These are phyloP conservation scores for Helicolenus hilgendorfi DNA, from an alignment of 2,797 vertebrate genomes.

Conservation along the genomic window DNA sequence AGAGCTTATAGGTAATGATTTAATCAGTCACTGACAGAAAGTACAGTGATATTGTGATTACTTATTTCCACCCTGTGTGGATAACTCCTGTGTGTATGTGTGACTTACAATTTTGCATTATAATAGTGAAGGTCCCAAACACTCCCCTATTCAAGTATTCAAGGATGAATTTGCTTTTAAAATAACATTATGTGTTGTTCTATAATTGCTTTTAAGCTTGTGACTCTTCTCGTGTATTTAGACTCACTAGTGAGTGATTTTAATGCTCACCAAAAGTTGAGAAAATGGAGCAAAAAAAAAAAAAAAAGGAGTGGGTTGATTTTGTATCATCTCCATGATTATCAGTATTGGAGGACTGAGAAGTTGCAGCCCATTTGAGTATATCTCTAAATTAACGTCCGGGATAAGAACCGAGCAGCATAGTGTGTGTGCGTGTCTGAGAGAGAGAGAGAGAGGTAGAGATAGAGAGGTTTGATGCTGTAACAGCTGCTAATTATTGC, in stretches of 20 bases:
- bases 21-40: conserved; percentile 90
- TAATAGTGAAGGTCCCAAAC: neutral
- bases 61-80: conserved; percentile 59
- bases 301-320: conserved; percentile 24
- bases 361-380: conserved; percentile 49
- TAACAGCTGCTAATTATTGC: conserved; percentile 91
- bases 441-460: conserved; percentile 57
- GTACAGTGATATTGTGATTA: conserved; percentile 84
- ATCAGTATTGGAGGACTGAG: conserved; percentile 37
- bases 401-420: conserved; percentile 44
- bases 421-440: conserved; percentile 6
- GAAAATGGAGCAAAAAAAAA: neutral
- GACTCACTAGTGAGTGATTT: conserved; percentile 5
- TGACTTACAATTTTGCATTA: neutral
- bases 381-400: conserved; percentile 65
- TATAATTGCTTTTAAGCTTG: neutral
- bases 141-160: neutral
- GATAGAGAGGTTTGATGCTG: conserved; percentile 85
- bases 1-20: conserved; percentile 85
- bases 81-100: conserved; percentile 2
- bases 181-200: neutral
- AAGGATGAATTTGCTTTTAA: conserved; percentile 1
- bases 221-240: neutral
- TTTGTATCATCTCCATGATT: conserved; percentile 41
- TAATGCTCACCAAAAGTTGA: conserved; percentile 10